These are phyloP conservation scores for Plecotus auritus DNA, from an alignment of 2,113 vertebrate species.

Conservation along the genomic window DNA sequence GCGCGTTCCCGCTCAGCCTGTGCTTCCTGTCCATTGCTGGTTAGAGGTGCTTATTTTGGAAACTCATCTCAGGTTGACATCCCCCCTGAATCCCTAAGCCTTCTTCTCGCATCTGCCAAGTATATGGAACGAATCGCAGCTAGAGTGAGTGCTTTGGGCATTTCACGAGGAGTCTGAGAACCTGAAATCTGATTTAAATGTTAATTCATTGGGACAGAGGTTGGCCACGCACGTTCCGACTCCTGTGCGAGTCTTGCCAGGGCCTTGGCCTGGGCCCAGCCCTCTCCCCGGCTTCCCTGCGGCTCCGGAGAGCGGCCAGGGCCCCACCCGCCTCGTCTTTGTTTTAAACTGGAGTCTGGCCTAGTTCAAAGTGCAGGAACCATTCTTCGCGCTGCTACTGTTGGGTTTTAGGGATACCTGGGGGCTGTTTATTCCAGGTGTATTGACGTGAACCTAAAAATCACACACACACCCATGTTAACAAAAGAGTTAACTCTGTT, in stretches of 20 bases:
- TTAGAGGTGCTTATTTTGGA: constrained; percentile 58
- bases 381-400: not conserved
- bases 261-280: not conserved
- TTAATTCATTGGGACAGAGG: constrained; percentile 55
- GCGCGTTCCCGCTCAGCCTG: constrained; percentile 4
- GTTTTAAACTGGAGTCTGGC: not conserved
- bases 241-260: not conserved
- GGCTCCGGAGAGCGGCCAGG: not conserved
- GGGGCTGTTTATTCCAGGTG: not conserved
- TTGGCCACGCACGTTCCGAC: not conserved
- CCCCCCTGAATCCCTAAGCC: constrained; percentile 20
- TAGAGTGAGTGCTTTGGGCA: constrained; percentile 42
- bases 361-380: not conserved
- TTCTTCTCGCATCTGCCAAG: constrained; percentile 43
- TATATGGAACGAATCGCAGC: not conserved
- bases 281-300: not conserved
- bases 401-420: not conserved
- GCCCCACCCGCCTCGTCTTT: not conserved
- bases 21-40: constrained; percentile 42
- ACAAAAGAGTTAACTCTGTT: not conserved
- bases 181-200: constrained; percentile 48
- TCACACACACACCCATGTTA: not conserved
- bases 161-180: not conserved
- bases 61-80: constrained; percentile 35
- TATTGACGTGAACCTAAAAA: not conserved